Evolutionary conservation across 2,888 invertebrate species (phyloP), one percentile per base, ranked within the genome.

Genomic region (Oxycera nigricornis): DNA sequence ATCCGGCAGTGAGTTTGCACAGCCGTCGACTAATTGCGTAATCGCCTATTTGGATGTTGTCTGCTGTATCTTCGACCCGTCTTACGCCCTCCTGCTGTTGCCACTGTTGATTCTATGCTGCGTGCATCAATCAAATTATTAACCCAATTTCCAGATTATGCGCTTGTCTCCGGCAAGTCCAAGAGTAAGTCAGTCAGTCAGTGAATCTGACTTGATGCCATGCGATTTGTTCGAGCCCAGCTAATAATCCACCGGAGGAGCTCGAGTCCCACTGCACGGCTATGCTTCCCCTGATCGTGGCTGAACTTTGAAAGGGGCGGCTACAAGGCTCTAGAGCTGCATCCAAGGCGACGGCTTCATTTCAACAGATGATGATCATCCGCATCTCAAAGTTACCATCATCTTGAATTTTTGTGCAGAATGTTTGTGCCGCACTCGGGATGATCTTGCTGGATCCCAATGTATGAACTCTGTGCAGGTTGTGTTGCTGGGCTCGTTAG

Each of bases 101-200:
- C 14, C 14, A 17, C 46, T 28, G 55, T 74, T 74, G 72, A 67
- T 26, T 30, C 30, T 3, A 72, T 24, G 73, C 41, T 76, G 73
- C 74, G 75, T 76, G 73, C 76, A 73, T 76, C 76, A 76, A 76
- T 76, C 76, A 76, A 76, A 76, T 76, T 76, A 76, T 76, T 75
- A 76, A 76, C 76, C 76, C 52, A 76, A 74, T 76, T 76, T 62
- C 70, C 57, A 65, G 68, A 52, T 68, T 68, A 50, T 68, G 52
- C 31, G 70, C 55, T 70, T 41, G 65, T 65, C 65, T 65, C 65
- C 65, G 65, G 24, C 39, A 1, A 31, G 39, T 1, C 65, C 39
- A 41, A 41, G 39, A 39, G 4, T 26, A 6, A 57, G 31, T 61
- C 61, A 61, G 28, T 59, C 62, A 31, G 50, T 24, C 52, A 35